Conservation (phyloP, 2,797 vertebrate genomes). For the Microctenopoma lineatum region DNA sequence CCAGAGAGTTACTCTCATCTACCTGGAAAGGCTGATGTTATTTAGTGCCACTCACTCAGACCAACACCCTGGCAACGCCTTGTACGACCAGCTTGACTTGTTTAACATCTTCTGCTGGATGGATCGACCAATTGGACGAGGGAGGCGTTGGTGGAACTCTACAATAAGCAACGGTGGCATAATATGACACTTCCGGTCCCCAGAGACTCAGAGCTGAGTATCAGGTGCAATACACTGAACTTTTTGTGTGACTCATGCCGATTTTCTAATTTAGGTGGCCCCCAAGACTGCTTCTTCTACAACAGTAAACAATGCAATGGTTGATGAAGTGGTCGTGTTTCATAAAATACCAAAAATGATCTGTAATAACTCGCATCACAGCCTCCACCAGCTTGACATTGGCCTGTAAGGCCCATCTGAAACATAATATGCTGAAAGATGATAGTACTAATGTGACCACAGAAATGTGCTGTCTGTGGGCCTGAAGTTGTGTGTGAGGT, state of each 20-base stretch:
- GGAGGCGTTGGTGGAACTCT: background rate
- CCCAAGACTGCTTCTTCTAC: background rate
- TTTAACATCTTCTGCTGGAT: constrained; percentile 26
- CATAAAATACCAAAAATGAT: too few species aligned
- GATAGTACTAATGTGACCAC: constrained; percentile 26
- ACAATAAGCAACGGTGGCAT: background rate
- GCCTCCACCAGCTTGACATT: background rate
- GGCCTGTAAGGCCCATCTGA: background rate
- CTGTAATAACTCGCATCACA: background rate
- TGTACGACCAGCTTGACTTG: constrained; percentile 69
- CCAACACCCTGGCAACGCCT: constrained; percentile 67
- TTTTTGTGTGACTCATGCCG: background rate
- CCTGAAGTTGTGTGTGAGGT: constrained; percentile 40
- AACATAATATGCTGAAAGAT: constrained; percentile 9
- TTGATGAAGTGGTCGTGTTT: too few species aligned
- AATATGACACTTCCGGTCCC: constrained; percentile 4
- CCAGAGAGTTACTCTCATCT: constrained; percentile 16
- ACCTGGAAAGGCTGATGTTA: constrained; percentile 41
- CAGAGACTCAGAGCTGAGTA: background rate
- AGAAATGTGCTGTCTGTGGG: constrained; percentile 58
- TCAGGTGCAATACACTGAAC: background rate
- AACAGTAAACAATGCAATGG: too few species aligned
- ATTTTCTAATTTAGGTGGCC: background rate
- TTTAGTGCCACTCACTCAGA: constrained; percentile 28
- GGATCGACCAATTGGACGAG: constrained; percentile 31